A percentile compares a stretch with the other conserved stretches of the same genome.
Evolutionary conservation across 2,888 invertebrate species (phyloP).

Genomic region (Apamea monoglypha): DNA sequence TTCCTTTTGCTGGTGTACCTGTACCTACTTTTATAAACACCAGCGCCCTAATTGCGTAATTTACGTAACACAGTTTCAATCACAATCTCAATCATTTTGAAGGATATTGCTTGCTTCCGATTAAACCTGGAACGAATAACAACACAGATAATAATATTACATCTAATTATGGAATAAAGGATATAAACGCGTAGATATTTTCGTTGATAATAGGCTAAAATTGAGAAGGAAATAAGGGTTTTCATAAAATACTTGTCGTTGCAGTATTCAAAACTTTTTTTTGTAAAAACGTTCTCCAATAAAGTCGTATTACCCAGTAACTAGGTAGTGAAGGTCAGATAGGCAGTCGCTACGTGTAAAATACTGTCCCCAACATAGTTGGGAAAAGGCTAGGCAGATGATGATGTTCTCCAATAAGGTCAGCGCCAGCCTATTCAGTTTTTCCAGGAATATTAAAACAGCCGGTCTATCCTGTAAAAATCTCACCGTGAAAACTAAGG

Average conservation of each 20-base stretch:
- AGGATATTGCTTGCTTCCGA: not conserved
- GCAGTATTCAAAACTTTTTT: not conserved
- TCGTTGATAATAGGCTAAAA: not conserved
- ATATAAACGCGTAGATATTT: not conserved
- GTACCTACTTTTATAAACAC: too few species aligned
- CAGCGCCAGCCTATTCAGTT: not conserved
- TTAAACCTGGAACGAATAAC: slow-evolving; percentile 5
- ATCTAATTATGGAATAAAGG: not conserved
- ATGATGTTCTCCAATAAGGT: too few species aligned
- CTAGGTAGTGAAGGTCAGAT: too few species aligned
- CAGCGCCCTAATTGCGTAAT: too few species aligned
- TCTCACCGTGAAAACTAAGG: too few species aligned
- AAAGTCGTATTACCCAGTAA: too few species aligned
- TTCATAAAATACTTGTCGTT: not conserved
- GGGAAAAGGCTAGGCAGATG: too few species aligned
- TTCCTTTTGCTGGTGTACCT: not conserved
- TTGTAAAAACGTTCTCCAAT: too few species aligned
- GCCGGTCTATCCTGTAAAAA: too few species aligned
- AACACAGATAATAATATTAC: slow-evolving; percentile 16
- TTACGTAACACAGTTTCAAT: too few species aligned
- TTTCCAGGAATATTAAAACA: not conserved
- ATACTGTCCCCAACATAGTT: too few species aligned
- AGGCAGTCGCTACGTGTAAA: not conserved
- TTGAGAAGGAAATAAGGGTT: not conserved
- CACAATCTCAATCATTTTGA: too few species aligned